Evolutionary conservation across 2,113 vertebrate species (phyloP), one percentile per base, ranked within the genome.

Genomic region (Lethenteron reissneri): DNA sequence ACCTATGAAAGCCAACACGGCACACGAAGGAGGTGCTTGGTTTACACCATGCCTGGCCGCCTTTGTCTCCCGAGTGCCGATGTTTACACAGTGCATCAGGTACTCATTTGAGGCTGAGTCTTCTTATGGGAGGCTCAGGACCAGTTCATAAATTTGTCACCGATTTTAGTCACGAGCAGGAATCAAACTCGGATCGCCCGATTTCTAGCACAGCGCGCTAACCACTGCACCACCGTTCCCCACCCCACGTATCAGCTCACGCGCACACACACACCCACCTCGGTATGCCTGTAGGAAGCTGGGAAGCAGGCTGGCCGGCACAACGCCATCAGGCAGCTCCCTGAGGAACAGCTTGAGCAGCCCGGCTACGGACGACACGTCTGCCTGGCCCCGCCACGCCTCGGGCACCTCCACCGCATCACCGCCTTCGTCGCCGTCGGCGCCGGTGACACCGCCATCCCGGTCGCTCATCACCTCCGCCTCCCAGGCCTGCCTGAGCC

Each of bases 341-440:
- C 90, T 79, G 59, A 97, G 78, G 76, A 87, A 97, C 70, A 82
- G 81, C 74, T 97, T 97, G 57, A 97, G 74, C 75, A 97, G 80
- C 75, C 89, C 95, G 76, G 90, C 86, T 9, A 87, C 88, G 0
- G 87, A 82, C 71, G 82, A 84, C 5, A 81, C 72, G 12, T 96
- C 88, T 0, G 78, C 82, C 9, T 86, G 84, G 13, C 73, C 78
- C 56, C 78, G 74, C 0, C 90, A 78, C 72, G 90, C 86, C 9
- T 86, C 88, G 0, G 87, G 82, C 71, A 82, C 84, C 5, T 80
- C 72, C 12, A 95, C 88, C 0, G 78, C 82, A 9, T 86, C 84
- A 13, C 73, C 78, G 56, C 78, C 74, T 0, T 90, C 78, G 58
- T 91, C 86, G 71, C 95, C 86, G 2, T 77, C 79, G 69, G 84